Evolutionary conservation across 2,113 vertebrate species (phyloP), one percentile per base, ranked within the genome.

Genomic region (Corapipo altera): DNA sequence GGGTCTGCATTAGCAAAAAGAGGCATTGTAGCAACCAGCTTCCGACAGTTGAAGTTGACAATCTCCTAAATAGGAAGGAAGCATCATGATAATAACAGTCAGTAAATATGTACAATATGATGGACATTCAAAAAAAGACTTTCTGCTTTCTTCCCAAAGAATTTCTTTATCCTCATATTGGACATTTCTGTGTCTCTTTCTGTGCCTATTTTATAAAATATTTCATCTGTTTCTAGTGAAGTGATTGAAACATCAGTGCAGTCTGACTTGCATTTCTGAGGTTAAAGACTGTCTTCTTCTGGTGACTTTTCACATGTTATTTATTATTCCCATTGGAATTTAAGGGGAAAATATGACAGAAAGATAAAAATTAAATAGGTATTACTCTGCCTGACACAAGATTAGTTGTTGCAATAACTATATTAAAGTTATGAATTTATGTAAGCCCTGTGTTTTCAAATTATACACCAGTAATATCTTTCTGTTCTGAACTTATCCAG

Each of bases 1-100:
- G 99, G 99, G 97, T 99, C 99, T 3, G 99, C 99, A 1, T 99
- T 99, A 51, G 99, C 99, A 85, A 99, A 99, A 88, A 99, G 98
- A 22, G 99, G 99, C 99, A 99, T 99, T 8, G 99, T 99, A 93
- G 99, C 99, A 87, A 99, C 99, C 16, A 99, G 98, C 86, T 99
- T 99, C 51, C 99, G 98, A 89, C 99, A 99, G 79, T 99, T 99
- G 96, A 99, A 99, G 98, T 99, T 99, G 92, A 99, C 99, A 46
- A 99, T 99, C 97, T 99, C 99, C 99, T 99, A 96, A 85, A 96
- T 41, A 28, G 51, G 32, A 82, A 71, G 77, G 83, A 83, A 96
- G 28, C 17, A 83, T 70, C 43, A 91, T 26, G 3, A 86, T 33
- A 89, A 69, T 18, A 73, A 57, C 33, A 46, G 61, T 94, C 48